Conservation (phyloP, 2,888 invertebrate species). For the Leptarthrus brevirostris region DNA sequence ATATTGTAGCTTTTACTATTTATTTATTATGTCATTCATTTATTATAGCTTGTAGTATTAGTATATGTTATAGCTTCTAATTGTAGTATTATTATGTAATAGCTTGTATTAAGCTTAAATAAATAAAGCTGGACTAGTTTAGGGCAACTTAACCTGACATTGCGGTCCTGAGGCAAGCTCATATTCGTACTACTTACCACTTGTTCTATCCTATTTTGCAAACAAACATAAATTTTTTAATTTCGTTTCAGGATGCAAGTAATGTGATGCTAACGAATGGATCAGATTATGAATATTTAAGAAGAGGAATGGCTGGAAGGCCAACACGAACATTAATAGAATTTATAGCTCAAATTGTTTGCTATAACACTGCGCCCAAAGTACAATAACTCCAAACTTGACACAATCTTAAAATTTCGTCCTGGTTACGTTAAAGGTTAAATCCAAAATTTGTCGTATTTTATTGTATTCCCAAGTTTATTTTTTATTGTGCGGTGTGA, state of each 20-base stretch:
- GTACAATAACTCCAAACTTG: background rate
- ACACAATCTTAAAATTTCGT: background rate
- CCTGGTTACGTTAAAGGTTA: background rate
- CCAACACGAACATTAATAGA: constrained; percentile 81
- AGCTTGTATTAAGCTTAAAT: no score
- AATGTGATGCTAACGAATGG: constrained; percentile 80
- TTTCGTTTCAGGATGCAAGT: constrained; percentile 71
- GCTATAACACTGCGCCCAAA: constrained; percentile 58
- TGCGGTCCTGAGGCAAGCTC: no score
- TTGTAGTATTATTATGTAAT: no score
- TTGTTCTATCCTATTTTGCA: no score
- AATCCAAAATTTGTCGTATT: constrained; percentile 4
- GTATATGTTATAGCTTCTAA: no score
- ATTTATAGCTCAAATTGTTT: constrained; percentile 72
- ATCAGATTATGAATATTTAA: constrained; percentile 71
- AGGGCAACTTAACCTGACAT: no score
- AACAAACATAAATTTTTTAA: background rate
- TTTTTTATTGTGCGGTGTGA: background rate
- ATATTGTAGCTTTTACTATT: no score
- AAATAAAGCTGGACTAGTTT: no score
- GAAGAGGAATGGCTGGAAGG: constrained; percentile 79
- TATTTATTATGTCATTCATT: no score
- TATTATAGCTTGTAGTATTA: no score
- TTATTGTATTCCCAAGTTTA: constrained; percentile 34
- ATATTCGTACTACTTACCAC: no score